Evolutionary conservation across 2,888 invertebrate genomes (phyloP).

Genomic region (Abrostola tripartita): DNA sequence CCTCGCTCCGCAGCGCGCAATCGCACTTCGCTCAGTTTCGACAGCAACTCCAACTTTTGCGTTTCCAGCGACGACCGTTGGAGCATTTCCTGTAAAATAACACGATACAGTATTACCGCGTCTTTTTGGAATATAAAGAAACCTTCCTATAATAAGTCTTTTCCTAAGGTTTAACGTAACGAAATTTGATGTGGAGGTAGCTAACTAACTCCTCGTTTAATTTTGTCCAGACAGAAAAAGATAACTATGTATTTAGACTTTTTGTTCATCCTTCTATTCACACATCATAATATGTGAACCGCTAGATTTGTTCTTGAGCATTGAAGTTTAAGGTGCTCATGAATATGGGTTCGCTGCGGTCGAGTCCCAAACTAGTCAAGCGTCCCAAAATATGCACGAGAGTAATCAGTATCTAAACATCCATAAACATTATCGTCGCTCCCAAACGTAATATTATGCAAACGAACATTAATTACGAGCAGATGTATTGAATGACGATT

Average conservation of each 20-base stretch:
- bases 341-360: background rate
- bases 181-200: too few relatives aligned
- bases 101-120: too few relatives aligned
- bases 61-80: slow-evolving; percentile 97
- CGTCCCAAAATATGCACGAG: background rate
- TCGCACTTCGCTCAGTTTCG: slow-evolving; percentile 97
- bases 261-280: background rate
- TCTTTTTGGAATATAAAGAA: background rate
- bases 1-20: slow-evolving; percentile 96
- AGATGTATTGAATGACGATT: too few relatives aligned
- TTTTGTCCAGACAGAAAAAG: too few relatives aligned
- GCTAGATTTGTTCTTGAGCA: background rate
- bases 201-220: background rate
- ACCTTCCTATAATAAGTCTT: background rate
- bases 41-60: slow-evolving; percentile 97
- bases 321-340: slow-evolving; percentile 1
- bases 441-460: background rate
- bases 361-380: slow-evolving; percentile 1
- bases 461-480: too few relatives aligned
- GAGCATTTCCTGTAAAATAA: slow-evolving; percentile 91
- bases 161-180: too few relatives aligned
- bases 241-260: background rate
- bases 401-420: background rate
- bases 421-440: background rate
- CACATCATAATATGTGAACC: slow-evolving; percentile 3